Base-by-base conservation (phyloP, 2,888 invertebrate species). In the Pterobdella sp. region DNA sequence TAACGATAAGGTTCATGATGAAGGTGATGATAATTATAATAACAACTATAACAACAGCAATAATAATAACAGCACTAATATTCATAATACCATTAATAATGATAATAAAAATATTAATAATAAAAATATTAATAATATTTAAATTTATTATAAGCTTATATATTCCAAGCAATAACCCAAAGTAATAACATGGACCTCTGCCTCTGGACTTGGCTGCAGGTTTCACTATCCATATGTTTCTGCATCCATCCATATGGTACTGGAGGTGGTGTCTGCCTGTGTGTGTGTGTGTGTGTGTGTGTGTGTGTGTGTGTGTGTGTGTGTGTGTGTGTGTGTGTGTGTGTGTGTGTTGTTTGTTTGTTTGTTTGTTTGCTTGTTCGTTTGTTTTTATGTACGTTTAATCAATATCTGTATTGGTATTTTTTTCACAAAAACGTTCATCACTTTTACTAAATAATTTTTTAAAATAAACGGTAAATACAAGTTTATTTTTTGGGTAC, bases 201-300 rank as follows among this genome's bases (percentile, higher is more conserved):
- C 65, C 35, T 32, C 65, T 65, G 4, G 65, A 65, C 34, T 35
- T 35, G 32, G 32, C 60, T 0, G 94, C 94, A 0, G 94, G 94
- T 82, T 95, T 95, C 75, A 94, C 88, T 77, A 95, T 94, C 94
- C 95, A 95, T 77, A 94, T 88, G 83, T 94, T 94, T 74, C 88
- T 87, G 75, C 88, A 87, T 0, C 94, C 95, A 82, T 95, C 94
- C 78, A 90, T 87, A 42, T 81, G 80, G 78, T 77, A 80, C 79
- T 83, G 83, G 1, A 82, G 81, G 74, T 79, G 79, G 7, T 77
- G 74, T 3, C 76, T 70, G 72, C 79, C 85, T 79, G 4, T 56
- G 60, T 7, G 60, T 56, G 60, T 56, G 60, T 56, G 60, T 42
- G 42, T 42, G 42, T 42, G 42, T 42, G 42, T 42, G 42, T 42